These are phyloP conservation scores for Tiliqua scincoides DNA, from an alignment of 2,113 vertebrate genomes.

Conservation along the genomic window DNA sequence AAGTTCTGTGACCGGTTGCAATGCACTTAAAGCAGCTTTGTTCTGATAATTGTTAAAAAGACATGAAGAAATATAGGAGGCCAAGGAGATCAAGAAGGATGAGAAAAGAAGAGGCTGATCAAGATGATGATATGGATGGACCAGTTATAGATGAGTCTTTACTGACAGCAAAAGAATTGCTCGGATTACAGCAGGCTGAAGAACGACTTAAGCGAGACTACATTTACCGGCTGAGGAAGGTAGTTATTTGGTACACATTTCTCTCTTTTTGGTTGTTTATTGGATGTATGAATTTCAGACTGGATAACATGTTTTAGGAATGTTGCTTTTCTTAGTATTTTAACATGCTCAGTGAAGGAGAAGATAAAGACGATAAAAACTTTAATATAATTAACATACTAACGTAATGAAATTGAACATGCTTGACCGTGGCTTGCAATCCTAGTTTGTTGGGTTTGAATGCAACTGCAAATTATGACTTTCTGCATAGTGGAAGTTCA, in stretches of 20 bases:
- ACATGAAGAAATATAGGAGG: constrained; percentile 77
- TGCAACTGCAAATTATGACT: no score
- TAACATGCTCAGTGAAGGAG: not conserved
- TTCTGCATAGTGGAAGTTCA: no score
- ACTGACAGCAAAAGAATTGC: constrained; percentile 81
- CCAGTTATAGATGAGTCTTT: constrained; percentile 80
- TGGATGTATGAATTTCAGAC: not conserved
- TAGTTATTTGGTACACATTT: constrained; percentile 55
- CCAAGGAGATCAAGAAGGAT: constrained; percentile 75
- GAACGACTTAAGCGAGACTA: constrained; percentile 81
- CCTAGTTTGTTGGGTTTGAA: no score
- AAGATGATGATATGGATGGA: constrained; percentile 74
- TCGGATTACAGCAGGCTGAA: constrained; percentile 82
- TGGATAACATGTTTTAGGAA: not conserved
- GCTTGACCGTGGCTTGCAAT: no score
- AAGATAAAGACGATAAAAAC: not conserved
- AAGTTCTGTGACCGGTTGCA: not conserved
- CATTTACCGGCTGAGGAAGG: constrained; percentile 86
- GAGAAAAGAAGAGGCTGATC: constrained; percentile 73
- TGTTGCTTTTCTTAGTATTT: not conserved
- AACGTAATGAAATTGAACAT: no score
- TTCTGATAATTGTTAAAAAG: constrained; percentile 65
- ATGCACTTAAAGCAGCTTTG: constrained; percentile 34
- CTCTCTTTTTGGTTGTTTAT: not conserved
- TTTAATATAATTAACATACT: not conserved